These are phyloP conservation scores for Abscondita cerata DNA, from an alignment of 2,888 invertebrate species.

Conservation along the genomic window DNA sequence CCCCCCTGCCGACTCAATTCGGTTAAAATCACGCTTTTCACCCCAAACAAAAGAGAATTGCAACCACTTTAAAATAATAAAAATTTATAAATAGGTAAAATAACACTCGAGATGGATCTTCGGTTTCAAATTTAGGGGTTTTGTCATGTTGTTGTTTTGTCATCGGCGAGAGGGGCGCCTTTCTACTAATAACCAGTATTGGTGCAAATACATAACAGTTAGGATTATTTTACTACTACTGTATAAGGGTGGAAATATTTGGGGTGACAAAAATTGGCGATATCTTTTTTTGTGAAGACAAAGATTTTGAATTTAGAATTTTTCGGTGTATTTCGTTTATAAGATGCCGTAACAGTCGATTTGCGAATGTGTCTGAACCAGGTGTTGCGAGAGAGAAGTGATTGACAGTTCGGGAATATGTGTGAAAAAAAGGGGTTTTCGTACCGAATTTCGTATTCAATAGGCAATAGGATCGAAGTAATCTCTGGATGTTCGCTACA, in stretches of 20 bases:
- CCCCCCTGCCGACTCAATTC: slow-evolving; percentile 1
- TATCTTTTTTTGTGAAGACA: slow-evolving; percentile 3
- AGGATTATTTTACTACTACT: slow-evolving; percentile 48
- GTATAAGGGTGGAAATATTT: slow-evolving; percentile 49
- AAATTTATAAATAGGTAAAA: slow-evolving; percentile 36
- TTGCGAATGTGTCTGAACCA: slow-evolving; percentile 36
- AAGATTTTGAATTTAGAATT: slow-evolving; percentile 5
- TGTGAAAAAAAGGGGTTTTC: slow-evolving; percentile 40
- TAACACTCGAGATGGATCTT: slow-evolving; percentile 32
- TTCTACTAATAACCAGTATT: slow-evolving; percentile 45
- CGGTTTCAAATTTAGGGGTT: slow-evolving; percentile 14
- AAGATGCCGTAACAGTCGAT: slow-evolving; percentile 15
- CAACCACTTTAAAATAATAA: slow-evolving; percentile 18
- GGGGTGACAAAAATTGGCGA: slow-evolving; percentile 36
- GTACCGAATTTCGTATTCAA: slow-evolving; percentile 32
- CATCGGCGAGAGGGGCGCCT: slow-evolving; percentile 33
- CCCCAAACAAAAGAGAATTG: slow-evolving; percentile 5
- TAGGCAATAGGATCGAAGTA: slow-evolving; percentile 35
- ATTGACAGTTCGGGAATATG: slow-evolving; percentile 41
- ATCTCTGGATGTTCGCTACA: slow-evolving; percentile 36
- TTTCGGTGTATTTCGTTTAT: background rate
- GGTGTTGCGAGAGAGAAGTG: slow-evolving; percentile 44
- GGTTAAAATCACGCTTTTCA: background rate
- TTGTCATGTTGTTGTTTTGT: no score
- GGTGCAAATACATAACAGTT: slow-evolving; percentile 44